Evolutionary conservation across 2,113 vertebrate species (phyloP).

Genomic region (Oreochromis niloticus): DNA sequence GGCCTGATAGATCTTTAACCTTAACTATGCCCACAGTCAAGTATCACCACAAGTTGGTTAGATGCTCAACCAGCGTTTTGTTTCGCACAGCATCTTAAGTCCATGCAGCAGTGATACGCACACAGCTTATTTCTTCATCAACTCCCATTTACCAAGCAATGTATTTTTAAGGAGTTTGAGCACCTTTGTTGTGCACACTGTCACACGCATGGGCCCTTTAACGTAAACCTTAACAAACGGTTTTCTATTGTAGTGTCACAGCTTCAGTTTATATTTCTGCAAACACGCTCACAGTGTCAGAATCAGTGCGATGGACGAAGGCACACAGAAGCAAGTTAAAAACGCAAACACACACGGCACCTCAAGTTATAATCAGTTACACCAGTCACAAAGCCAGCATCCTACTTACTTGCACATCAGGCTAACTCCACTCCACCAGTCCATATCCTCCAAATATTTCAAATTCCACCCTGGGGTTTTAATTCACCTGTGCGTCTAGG

Average conservation of each 20-base stretch:
- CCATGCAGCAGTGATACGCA: neutral
- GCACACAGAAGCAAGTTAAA: neutral
- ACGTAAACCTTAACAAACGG: neutral
- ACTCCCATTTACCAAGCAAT: neutral
- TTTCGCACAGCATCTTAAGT: neutral
- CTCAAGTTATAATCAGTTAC: neutral
- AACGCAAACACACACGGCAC: neutral
- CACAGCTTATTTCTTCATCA: neutral
- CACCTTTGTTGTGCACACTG: neutral
- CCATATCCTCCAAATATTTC: constrained; percentile 17
- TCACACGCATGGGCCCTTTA: neutral
- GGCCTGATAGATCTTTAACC: neutral
- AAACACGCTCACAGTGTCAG: neutral
- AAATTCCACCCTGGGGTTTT: neutral
- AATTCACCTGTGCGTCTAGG: neutral
- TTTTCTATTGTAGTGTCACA: neutral
- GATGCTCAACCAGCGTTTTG: neutral
- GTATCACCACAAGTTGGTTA: neutral
- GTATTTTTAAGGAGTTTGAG: neutral
- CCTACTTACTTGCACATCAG: constrained; percentile 53
- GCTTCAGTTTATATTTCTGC: neutral
- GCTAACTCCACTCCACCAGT: constrained; percentile 25
- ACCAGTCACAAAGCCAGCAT: neutral
- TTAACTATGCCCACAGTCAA: neutral
- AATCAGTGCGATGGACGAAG: neutral